Evolutionary conservation across 1,140 invertebrate species (phyloP).

Genomic region (Tetramorium simillimum): DNA sequence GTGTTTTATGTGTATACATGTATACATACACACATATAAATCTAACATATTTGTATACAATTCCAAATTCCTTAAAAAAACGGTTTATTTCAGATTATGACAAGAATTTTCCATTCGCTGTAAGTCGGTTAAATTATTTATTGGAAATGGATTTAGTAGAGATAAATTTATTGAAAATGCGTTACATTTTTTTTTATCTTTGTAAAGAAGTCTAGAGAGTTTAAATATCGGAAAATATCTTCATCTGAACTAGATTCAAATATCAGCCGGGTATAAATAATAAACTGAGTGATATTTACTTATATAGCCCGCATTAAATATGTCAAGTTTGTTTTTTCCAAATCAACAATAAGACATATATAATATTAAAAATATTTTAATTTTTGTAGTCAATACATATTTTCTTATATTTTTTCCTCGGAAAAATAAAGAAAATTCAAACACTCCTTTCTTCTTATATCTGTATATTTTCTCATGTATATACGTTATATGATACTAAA

Average conservation of each 20-base stretch:
- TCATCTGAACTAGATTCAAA: background rate
- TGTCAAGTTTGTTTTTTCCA: background rate
- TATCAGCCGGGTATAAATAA: background rate
- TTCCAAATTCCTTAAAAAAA: background rate
- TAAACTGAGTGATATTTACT: background rate
- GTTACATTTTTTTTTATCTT: background rate
- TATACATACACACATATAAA: background rate
- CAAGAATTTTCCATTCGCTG: background rate
- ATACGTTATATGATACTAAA: background rate
- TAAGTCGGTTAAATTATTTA: slow-evolving; percentile 10
- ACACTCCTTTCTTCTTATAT: background rate
- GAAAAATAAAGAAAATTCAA: background rate
- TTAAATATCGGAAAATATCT: background rate
- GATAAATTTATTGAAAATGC: background rate
- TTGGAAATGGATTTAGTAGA: background rate
- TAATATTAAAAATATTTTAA: background rate
- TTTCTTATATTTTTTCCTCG: background rate
- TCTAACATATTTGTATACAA: background rate
- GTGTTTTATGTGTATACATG: background rate
- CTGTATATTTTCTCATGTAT: background rate
- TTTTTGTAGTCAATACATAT: background rate
- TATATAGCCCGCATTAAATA: background rate
- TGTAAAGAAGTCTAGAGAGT: background rate
- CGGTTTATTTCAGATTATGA: background rate
- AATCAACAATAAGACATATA: background rate